Evolutionary conservation across 2,888 invertebrate species (phyloP), one percentile per base, ranked within the genome.

Genomic region (Pardosa pseudoannulata): DNA sequence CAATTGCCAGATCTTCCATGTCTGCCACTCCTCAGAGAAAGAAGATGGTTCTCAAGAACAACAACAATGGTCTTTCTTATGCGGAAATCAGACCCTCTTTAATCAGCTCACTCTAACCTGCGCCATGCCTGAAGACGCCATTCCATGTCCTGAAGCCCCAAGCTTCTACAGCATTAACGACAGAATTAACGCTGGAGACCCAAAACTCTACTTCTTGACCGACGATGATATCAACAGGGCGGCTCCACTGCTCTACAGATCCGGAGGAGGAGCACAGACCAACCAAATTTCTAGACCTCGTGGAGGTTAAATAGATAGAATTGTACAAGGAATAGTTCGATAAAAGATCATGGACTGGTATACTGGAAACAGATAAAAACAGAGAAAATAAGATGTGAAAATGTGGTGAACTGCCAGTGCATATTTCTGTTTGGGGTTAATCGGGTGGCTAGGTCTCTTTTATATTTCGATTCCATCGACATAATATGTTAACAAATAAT

Each of bases 1-100:
- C 79, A 79, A 88, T 62, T 88, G 88, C 70, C 72, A 88, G 31
- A 85, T 88, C 36, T 88, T 85, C 83, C 88, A 88, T 70, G 79
- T 88, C 41, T 88, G 88, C 75, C 72, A 88, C 19, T 72, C 88
- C 1, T n/a, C 39, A 19, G 68, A 11, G 0, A 46, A 46, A 0
- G 73, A 74, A 9, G 85, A 83, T 32, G 85, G 73, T 6, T 64
- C 65, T 16, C n/a, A 28, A 16, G 79, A 88, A 28, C 74, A 50
- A 19, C 85, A 74, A 19, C 88, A 88, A 31, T 88, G 74, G 68
- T 73, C 73, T 9, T 88, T 88, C 88, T 36, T 88, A 19, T 88
- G 88, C 65, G 85, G 88, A 13, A 88, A 88, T 27, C 88, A 85
- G 16, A 88, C 88, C 1, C 36, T 88, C n/a, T 73, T 73, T 28